These are phyloP conservation scores for Asbolus verrucosus DNA, from an alignment of 1,140 invertebrate species.

Conservation along the genomic window DNA sequence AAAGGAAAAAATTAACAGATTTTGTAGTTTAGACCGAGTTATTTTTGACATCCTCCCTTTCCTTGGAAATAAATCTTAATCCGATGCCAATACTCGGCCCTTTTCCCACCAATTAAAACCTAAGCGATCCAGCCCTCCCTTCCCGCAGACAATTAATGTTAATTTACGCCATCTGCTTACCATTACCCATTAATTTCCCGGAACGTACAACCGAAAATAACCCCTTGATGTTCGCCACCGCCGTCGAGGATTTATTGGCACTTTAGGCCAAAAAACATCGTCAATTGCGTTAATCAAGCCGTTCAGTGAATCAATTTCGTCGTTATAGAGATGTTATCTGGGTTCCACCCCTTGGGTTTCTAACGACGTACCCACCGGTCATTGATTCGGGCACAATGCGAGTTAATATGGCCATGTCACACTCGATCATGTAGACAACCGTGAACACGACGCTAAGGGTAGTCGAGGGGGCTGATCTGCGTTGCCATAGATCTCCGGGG, in stretches of 20 bases:
- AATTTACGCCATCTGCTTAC: conserved; percentile 19
- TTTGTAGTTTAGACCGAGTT: too few relatives aligned
- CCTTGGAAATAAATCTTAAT: too few relatives aligned
- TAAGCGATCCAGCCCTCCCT: neutral
- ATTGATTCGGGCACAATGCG: conserved; percentile 54
- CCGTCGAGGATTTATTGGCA: conserved; percentile 40
- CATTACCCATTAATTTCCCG: neutral
- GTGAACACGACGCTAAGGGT: conserved; percentile 44
- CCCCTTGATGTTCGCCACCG: conserved; percentile 15
- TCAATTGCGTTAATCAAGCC: conserved; percentile 51
- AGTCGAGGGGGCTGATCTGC: conserved; percentile 34
- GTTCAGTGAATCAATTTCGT: conserved; percentile 51
- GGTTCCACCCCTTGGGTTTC: conserved; percentile 48
- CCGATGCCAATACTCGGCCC: too few relatives aligned
- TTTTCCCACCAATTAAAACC: neutral
- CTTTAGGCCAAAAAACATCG: conserved; percentile 42
- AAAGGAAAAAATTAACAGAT: too few relatives aligned
- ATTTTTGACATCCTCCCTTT: too few relatives aligned
- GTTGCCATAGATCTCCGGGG: conserved; percentile 48
- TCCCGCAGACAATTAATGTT: neutral
- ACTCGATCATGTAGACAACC: conserved; percentile 58
- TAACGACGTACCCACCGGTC: conserved; percentile 40
- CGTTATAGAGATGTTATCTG: conserved; percentile 53
- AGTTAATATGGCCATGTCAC: conserved; percentile 59
- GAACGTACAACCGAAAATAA: conserved; percentile 5